These are phyloP conservation scores for Columba livia DNA, from an alignment of 2,113 vertebrate species.

Conservation along the genomic window DNA sequence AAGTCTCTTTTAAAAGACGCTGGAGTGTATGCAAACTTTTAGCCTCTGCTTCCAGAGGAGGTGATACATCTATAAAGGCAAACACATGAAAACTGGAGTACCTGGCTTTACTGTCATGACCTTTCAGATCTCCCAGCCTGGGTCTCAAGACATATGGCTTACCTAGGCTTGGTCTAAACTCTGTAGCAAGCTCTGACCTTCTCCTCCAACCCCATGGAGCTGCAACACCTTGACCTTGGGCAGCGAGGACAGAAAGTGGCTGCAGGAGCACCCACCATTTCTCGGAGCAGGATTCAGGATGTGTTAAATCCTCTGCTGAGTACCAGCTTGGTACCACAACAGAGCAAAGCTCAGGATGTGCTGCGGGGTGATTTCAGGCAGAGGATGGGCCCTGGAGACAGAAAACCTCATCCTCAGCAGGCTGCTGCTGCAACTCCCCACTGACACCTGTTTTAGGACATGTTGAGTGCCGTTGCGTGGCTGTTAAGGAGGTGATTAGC, in stretches of 20 bases:
- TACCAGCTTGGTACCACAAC: background rate
- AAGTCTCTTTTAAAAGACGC: background rate
- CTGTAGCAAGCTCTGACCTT: background rate
- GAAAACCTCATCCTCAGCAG: background rate
- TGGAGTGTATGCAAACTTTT: background rate
- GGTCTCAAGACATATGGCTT: background rate
- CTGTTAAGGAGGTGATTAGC: background rate
- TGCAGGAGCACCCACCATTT: rapidly evolving
- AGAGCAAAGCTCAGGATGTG: background rate
- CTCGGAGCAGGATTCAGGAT: background rate
- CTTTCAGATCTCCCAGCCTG: background rate
- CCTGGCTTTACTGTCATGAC: rapidly evolving
- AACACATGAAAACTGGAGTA: rapidly evolving
- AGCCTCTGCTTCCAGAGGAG: background rate
- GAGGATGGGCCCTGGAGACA: background rate
- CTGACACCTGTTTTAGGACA: background rate
- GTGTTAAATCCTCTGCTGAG: background rate
- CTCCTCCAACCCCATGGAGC: background rate
- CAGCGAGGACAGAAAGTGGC: rapidly evolving
- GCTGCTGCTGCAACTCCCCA: background rate
- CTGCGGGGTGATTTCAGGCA: background rate
- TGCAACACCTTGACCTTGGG: background rate
- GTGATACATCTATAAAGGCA: background rate
- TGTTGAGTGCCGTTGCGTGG: background rate
- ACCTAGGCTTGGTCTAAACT: background rate